phyloP scores from a whole-genome alignment of 2,113 vertebrate genomes.

The Paracanthobrama guichenoti region DNA sequence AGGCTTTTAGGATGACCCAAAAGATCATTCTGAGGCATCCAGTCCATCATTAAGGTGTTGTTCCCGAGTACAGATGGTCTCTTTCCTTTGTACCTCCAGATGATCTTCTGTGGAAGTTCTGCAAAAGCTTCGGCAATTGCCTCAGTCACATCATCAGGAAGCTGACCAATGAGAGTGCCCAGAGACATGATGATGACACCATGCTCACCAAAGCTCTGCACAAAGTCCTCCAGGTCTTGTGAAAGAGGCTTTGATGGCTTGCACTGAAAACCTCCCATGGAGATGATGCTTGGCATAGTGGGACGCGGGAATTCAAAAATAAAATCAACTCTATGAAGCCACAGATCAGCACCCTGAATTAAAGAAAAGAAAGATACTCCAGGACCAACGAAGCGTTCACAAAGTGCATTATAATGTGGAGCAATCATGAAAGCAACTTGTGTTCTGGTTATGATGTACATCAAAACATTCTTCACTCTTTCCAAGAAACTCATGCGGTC shows the following conservation, averaged over 20 bases:
- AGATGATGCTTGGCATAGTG: constrained; percentile 37
- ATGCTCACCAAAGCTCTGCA: too few species aligned
- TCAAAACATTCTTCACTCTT: constrained; percentile 51
- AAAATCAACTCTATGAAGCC: constrained; percentile 52
- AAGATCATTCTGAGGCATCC: too few species aligned
- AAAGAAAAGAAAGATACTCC: constrained; percentile 18
- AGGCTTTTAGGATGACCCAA: constrained; percentile 52
- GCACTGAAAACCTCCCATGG: constrained; percentile 48
- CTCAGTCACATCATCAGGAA: too few species aligned
- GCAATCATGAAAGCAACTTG: neutral
- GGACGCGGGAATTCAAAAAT: constrained; percentile 49
- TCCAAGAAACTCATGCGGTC: constrained; percentile 59
- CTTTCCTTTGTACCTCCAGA: too few species aligned
- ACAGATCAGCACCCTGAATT: constrained; percentile 49
- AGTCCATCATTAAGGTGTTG: too few species aligned
- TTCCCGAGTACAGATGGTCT: too few species aligned
- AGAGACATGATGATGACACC: too few species aligned
- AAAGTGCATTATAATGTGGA: constrained; percentile 1
- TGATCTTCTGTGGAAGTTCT: constrained; percentile 54
- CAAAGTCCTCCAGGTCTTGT: too few species aligned
- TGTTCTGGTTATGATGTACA: constrained; percentile 31
- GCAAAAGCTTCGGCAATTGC: constrained; percentile 43
- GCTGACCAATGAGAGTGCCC: too few species aligned
- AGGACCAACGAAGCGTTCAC: constrained; percentile 31
- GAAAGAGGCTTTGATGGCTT: too few species aligned